Percentiles rank a stretch among this genome's conserved stretches.
These are phyloP conservation scores for Trichonephila inaurata DNA, from an alignment of 1,140 invertebrate genomes.

Conservation along the genomic window DNA sequence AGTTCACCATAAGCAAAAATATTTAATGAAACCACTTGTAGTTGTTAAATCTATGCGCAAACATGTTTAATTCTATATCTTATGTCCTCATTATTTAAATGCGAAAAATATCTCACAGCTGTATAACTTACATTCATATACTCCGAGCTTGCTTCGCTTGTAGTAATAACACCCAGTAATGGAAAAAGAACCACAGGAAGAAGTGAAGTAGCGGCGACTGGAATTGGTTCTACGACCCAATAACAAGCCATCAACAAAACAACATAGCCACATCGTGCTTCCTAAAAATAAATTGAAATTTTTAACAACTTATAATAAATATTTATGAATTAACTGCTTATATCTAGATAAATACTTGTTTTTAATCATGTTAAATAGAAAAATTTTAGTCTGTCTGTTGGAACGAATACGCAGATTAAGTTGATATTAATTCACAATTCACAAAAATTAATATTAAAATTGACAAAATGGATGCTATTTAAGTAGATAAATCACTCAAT, in stretches of 20 bases:
- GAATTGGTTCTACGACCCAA: constrained; percentile 85
- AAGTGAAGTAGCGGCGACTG: constrained; percentile 89
- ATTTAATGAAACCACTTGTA: not conserved
- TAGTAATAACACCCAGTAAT: constrained; percentile 84
- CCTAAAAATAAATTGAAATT: constrained; percentile 45
- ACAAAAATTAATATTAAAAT: too few species aligned
- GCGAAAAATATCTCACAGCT: not conserved
- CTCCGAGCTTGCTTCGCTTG: constrained; percentile 79
- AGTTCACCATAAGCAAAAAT: too few species aligned
- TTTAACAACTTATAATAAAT: not conserved
- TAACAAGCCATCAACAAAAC: constrained; percentile 79
- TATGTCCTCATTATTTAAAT: not conserved
- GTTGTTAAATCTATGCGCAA: not conserved
- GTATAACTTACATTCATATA: constrained; percentile 85
- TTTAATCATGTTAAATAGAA: not conserved
- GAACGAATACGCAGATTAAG: too few species aligned
- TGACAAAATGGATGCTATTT: too few species aligned
- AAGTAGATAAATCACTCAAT: too few species aligned
- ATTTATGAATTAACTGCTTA: not conserved
- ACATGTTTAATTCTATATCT: not conserved
- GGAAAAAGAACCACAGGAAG: constrained; percentile 92
- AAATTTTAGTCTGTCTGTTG: not conserved
- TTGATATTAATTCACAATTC: too few species aligned
- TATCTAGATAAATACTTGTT: not conserved
- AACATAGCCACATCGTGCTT: constrained; percentile 78